Evolutionary conservation across 2,888 invertebrate species (phyloP).

Genomic region (Syrista parreyssii): DNA sequence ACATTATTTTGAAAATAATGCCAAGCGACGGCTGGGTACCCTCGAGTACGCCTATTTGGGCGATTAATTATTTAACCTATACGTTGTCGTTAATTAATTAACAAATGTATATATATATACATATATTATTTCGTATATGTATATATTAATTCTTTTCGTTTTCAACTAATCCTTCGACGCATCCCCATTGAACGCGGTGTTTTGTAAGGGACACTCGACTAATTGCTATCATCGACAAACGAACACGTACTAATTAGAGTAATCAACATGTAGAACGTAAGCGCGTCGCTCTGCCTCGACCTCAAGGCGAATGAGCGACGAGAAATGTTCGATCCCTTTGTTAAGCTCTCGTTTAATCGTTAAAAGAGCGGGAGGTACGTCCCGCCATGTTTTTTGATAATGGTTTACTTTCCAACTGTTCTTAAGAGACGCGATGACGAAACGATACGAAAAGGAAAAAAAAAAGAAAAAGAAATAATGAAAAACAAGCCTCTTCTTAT

Average conservation of each 20-base stretch:
- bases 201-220: neutral
- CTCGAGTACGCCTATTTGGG: constrained; percentile 55
- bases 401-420: constrained; percentile 8
- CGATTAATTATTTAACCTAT: constrained; percentile 27
- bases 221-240: neutral
- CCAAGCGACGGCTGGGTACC: constrained; percentile 43
- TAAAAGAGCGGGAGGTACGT: constrained; percentile 47
- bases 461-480: constrained; percentile 21
- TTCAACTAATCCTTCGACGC: neutral
- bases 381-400: constrained; percentile 26
- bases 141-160: neutral
- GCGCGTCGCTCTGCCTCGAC: neutral
- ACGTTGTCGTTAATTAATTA: neutral
- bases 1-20: constrained; percentile 38
- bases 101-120: neutral
- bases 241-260: neutral
- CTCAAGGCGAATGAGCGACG: neutral
- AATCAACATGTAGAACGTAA: neutral
- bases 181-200: neutral
- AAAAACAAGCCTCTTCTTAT: constrained; percentile 42
- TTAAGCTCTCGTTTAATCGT: neutral
- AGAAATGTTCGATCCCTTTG: neutral
- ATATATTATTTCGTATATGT: too few relatives aligned
- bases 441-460: constrained; percentile 23
- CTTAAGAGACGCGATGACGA: constrained; percentile 18